A percentile compares a stretch with the other conserved stretches of the same genome.
Evolutionary conservation across 2,888 invertebrate genomes (phyloP).

Genomic region (Gastrophysa polygoni): DNA sequence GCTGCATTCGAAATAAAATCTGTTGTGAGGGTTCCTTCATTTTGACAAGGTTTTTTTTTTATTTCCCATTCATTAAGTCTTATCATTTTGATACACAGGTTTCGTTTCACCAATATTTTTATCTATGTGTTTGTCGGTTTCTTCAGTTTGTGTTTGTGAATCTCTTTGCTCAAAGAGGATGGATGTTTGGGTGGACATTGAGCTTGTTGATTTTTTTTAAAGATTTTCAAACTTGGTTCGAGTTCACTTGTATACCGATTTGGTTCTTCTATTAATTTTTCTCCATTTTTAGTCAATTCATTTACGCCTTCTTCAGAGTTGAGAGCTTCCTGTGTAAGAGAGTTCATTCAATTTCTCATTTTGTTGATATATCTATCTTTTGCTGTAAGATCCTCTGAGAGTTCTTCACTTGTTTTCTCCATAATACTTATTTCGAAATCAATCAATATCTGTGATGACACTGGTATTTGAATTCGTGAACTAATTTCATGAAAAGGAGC

Average conservation of each 20-base stretch:
- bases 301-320: constrained; percentile 4
- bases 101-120: neutral
- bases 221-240: neutral
- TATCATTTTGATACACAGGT: neutral
- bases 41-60: neutral
- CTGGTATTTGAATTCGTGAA: too few relatives aligned
- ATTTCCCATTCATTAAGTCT: neutral
- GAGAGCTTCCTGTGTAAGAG: constrained; percentile 4
- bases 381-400: constrained; percentile 7
- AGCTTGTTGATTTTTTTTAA: constrained; percentile 2
- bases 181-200: constrained; percentile 4
- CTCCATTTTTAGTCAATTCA: constrained; percentile 1
- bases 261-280: neutral
- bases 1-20: neutral
- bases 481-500: too few relatives aligned
- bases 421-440: constrained; percentile 5
- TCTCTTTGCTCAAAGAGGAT: neutral
- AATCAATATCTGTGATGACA: too few relatives aligned
- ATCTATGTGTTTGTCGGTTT: neutral
- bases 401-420: constrained; percentile 1
- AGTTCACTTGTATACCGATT: constrained; percentile 1
- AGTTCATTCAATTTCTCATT: constrained; percentile 1
- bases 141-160: neutral
- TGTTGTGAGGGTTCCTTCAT: neutral
- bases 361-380: constrained; percentile 10